Evolutionary conservation across 2,888 invertebrate genomes (phyloP).

Genomic region (Scrobipalpa atriplicella): DNA sequence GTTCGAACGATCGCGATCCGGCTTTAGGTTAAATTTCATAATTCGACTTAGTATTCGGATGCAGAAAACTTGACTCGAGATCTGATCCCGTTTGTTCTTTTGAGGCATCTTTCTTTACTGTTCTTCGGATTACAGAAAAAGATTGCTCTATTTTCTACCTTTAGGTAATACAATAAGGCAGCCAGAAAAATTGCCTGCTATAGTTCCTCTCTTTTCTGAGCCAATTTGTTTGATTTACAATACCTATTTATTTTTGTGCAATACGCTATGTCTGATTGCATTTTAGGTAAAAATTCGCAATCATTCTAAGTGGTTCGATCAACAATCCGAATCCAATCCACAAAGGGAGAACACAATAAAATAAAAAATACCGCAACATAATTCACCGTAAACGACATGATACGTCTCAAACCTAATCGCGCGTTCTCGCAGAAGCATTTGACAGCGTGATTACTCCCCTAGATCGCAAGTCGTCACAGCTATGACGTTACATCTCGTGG

Average conservation of each 20-base stretch:
- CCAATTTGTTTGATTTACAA: too few relatives aligned
- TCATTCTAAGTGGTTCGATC: too few relatives aligned
- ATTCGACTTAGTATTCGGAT: conserved; percentile 49
- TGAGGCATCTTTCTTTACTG: not conserved
- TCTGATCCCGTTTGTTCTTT: conserved; percentile 11
- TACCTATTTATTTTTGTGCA: too few relatives aligned
- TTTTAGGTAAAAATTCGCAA: too few relatives aligned
- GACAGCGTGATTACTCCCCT: conserved; percentile 5
- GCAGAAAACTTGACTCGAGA: not conserved
- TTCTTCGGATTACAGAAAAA: too few relatives aligned
- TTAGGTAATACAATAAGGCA: too few relatives aligned
- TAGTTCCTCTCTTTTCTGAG: too few relatives aligned
- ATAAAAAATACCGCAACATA: not conserved
- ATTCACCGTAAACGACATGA: not conserved
- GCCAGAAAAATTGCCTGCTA: too few relatives aligned
- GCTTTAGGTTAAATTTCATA: conserved; percentile 61
- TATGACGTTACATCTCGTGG: conserved; percentile 3
- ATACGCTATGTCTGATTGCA: too few relatives aligned
- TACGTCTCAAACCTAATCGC: not conserved
- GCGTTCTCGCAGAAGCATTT: not conserved
- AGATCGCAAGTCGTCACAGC: conserved; percentile 6
- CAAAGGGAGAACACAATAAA: not conserved
- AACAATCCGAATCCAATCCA: not conserved
- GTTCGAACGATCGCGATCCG: conserved; percentile 51
- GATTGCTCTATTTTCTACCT: too few relatives aligned